These are phyloP conservation scores for Theretra japonica DNA, from an alignment of 2,888 invertebrate genomes.

Conservation along the genomic window DNA sequence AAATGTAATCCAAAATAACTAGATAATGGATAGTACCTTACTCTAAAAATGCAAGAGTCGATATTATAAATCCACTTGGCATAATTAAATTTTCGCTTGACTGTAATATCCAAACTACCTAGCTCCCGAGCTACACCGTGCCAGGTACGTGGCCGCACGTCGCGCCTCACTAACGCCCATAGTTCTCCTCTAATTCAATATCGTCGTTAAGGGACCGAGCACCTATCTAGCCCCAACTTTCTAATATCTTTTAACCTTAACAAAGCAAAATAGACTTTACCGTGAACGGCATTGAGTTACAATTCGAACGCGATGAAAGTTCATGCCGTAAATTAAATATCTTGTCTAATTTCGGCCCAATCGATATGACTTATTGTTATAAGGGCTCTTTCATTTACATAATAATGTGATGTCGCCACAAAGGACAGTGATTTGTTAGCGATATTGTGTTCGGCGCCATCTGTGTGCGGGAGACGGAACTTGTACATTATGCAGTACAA, in stretches of 20 bases:
- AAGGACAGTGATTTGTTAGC: constrained; percentile 21
- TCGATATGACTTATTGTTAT: constrained; percentile 24
- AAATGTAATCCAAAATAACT: too few species aligned
- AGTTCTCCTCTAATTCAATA: constrained; percentile 43
- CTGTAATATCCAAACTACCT: background rate
- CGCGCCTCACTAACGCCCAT: background rate
- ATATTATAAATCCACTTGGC: too few species aligned
- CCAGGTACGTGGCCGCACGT: constrained; percentile 4
- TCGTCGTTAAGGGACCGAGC: constrained; percentile 40
- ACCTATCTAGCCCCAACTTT: background rate
- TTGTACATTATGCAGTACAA: background rate
- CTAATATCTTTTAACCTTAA: background rate
- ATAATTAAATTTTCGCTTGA: too few species aligned
- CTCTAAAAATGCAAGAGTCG: too few species aligned
- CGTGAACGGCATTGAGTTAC: background rate
- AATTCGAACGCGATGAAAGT: constrained; percentile 13
- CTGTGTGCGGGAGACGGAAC: background rate
- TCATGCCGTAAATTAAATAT: constrained; percentile 44
- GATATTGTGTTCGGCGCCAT: constrained; percentile 19
- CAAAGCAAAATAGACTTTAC: constrained; percentile 5
- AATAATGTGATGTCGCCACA: constrained; percentile 20
- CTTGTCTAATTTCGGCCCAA: constrained; percentile 41
- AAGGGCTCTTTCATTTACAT: constrained; percentile 24
- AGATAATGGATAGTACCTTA: too few species aligned
- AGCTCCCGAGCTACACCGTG: constrained; percentile 32